phyloP scores from a whole-genome alignment of 2,113 vertebrate genomes.

The Hucho hucho region DNA sequence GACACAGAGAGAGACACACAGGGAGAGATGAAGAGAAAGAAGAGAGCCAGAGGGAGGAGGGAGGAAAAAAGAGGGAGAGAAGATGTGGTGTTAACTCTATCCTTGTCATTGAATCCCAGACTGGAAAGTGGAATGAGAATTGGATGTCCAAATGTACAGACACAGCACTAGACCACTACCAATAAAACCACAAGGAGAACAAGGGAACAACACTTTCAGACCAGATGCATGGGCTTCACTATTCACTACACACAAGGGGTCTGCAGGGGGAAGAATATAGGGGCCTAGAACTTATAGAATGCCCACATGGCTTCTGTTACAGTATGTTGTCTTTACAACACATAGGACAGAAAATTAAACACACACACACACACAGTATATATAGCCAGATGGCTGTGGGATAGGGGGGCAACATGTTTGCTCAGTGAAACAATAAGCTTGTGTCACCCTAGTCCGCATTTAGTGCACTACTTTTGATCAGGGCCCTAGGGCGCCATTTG shows the following conservation, averaged over 20 bases:
- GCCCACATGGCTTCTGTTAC: too few relatives aligned
- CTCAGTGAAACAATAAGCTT: not conserved
- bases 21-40: not conserved
- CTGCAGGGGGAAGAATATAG: too few relatives aligned
- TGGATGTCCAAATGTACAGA: too few relatives aligned
- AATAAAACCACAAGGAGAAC: not conserved
- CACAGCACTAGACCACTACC: not conserved
- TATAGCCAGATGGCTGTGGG: not conserved
- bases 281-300: too few relatives aligned
- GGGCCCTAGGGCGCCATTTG: too few relatives aligned
- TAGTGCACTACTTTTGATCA: too few relatives aligned
- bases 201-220: not conserved
- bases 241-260: too few relatives aligned
- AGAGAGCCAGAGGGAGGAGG: not conserved
- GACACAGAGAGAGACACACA: constrained; percentile 1
- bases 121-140: not conserved
- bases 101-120: not conserved
- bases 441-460: too few relatives aligned
- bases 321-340: too few relatives aligned
- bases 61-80: not conserved
- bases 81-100: not conserved
- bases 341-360: too few relatives aligned
- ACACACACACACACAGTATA: not conserved
- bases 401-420: not conserved
- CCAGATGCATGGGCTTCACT: too few relatives aligned